Base-by-base conservation (phyloP, 2,113 vertebrate genomes). In the Cavia porcellus region DNA sequence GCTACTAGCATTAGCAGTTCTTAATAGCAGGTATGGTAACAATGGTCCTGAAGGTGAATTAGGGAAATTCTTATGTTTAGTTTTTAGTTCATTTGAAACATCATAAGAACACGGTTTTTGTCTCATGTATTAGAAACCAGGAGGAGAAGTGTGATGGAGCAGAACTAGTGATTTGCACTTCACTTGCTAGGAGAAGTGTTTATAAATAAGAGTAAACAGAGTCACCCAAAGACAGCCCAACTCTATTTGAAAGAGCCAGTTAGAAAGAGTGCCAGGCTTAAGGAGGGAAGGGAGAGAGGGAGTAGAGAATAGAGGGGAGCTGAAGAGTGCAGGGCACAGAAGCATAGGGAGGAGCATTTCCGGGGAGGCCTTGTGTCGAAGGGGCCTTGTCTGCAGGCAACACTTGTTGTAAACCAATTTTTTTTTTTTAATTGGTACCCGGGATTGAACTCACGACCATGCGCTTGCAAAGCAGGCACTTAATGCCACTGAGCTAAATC, bases 31-130 rank as follows among this genome's bases (percentile, higher is more conserved):
- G 19, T 8, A 8, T 72, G 28, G 55, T 45, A 12, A 64, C 1
- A 4, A 10, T 30, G 62, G 45, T 83, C 25, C 38, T 59, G 24
- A 24, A 92, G 80, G 61, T 8, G 38, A 80, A 81, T 77, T 17
- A 30, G 28, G 90, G 66, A 14, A 4, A 38, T 47, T 45, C 68
- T 89, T 66, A 32, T 55, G 24, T 47, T 85, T 66, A 47, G 62
- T n/a, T 47, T 66, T 89, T 38, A 52, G 24, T 70, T 70, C 74
- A 5, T 89, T 87, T 83, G 72, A 83, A 97, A 45, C 66, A 42
- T 66, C 59, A 2, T 32, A 24, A 72, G 87, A 85, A 52, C 12
- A 72, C 57, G 50, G 64, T 80, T 52, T 55, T 55, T 42, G 24
- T 84, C 55, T 85, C 13, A 3, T 66, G 59, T 66, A 52, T 52